Conservation (phyloP, 2,888 invertebrate genomes). For the Camptogramma bilineatum region DNA sequence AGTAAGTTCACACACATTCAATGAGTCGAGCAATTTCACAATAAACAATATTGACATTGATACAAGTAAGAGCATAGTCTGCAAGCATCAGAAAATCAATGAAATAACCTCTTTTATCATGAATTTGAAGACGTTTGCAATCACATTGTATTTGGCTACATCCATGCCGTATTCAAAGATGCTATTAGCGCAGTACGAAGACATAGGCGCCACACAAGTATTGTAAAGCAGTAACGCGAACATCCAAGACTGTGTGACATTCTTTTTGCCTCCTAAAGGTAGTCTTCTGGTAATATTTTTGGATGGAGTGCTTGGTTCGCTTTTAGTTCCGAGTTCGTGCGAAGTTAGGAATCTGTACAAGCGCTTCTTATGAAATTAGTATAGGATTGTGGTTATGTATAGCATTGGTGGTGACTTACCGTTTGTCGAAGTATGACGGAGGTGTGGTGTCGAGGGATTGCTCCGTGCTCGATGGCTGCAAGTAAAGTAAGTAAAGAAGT, state of each 20-base stretch:
- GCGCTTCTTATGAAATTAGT: slow-evolving; percentile 37
- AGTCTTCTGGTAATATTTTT: slow-evolving; percentile 25
- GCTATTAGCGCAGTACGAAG: slow-evolving; percentile 71
- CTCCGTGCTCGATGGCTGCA: slow-evolving; percentile 69
- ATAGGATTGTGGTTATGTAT: slow-evolving; percentile 9
- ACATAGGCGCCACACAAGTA: slow-evolving; percentile 76
- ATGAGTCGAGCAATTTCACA: too few relatives aligned
- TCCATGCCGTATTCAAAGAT: slow-evolving; percentile 77
- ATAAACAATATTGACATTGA: neutral
- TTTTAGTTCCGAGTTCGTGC: slow-evolving; percentile 53
- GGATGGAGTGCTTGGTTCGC: slow-evolving; percentile 19
- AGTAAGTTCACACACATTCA: too few relatives aligned
- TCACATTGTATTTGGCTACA: slow-evolving; percentile 73
- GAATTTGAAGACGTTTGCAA: slow-evolving; percentile 64
- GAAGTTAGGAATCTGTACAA: slow-evolving; percentile 68
- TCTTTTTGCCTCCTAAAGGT: slow-evolving; percentile 44
- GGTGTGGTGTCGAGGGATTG: slow-evolving; percentile 61
- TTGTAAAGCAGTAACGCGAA: slow-evolving; percentile 74
- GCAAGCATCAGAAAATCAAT: slow-evolving; percentile 49
- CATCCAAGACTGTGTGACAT: slow-evolving; percentile 72
- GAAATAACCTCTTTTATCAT: slow-evolving; percentile 71
- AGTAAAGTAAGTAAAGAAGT: slow-evolving; percentile 21
- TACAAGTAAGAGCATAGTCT: slow-evolving; percentile 76
- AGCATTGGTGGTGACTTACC: slow-evolving; percentile 56
- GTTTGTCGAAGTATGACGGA: slow-evolving; percentile 70